Evolutionary conservation across 1,140 invertebrate species (phyloP), one percentile per base, ranked within the genome.

Genomic region (Tetragnatha versicolor): DNA sequence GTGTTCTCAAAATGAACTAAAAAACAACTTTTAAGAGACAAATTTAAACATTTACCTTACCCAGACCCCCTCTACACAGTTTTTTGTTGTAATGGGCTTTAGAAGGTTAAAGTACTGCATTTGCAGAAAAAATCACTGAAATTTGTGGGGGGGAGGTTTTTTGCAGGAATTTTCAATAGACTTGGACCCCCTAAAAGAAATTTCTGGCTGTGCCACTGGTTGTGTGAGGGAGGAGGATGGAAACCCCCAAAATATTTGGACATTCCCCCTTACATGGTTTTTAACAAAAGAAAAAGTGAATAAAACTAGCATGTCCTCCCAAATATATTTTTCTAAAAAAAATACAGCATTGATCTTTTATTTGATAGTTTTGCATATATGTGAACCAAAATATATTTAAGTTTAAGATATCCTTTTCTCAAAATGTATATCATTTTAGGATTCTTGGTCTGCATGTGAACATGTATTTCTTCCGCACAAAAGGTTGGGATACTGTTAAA

Each of bases 371-470:
- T 9, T 17, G 39, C 17, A 9, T 42, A 9, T 9, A 17, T 9
- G 39, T 42, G 39, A 9, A 9, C 17, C 39, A 42, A 9, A 42
- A 9, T 42, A 9, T 9, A 42, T 42, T 17, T 42, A 42, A 42
- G 7, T 9, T 9, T 42, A 42, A 9, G 17, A 9, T 42, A 42
- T 42, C 7, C 7, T 42, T 7, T 42, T 42, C 17, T 63, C 39
- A 37, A 14, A 33, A 35, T 63, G 14, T 68, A 14, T 14, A 22
- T 7, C 53, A 70, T 61, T 45, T 6, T 29, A 79, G 76, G 22
- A n/a, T 79, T 2, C 17, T 17, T 17, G 80, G 80, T 9, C 20
- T 81, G 9, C 80, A 81, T 45, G 20, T 81, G 27, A 81, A 81
- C 29, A 79, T 79, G 63, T 73, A 39, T 29, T 61, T 79, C 37